These are phyloP conservation scores for Lipophrys pholis DNA, from an alignment of 2,113 vertebrate genomes.

Conservation along the genomic window DNA sequence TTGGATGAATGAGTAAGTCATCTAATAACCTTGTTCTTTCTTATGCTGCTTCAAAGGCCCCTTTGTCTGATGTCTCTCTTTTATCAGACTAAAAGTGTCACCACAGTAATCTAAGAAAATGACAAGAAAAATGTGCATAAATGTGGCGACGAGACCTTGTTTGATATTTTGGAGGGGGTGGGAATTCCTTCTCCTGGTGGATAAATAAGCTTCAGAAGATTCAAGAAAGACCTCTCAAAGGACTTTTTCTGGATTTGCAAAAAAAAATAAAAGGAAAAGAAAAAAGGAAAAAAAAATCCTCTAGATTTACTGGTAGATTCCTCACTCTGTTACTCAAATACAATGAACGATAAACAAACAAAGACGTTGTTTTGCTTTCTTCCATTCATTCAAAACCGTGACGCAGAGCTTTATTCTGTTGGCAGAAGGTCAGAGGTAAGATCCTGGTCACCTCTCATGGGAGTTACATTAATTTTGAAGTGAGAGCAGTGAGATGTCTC, in stretches of 20 bases:
- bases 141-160: too few relatives aligned
- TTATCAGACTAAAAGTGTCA: neutral
- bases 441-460: neutral
- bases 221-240: neutral
- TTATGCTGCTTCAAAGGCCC: neutral
- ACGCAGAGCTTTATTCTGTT: neutral
- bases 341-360: neutral
- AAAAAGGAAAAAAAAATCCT: neutral
- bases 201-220: neutral
- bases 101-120: neutral
- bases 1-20: neutral
- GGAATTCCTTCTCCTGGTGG: neutral
- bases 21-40: neutral
- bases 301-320: neutral
- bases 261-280: neutral
- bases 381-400: neutral
- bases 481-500: slow-evolving; percentile 13
- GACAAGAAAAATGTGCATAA: neutral
- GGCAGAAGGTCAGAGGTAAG: neutral
- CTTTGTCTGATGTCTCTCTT: neutral
- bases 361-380: neutral
- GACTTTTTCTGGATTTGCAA: neutral
- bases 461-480: neutral
- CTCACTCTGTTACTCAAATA: neutral
- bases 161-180: neutral